Percentiles rank a stretch among this genome's conserved stretches.
These are phyloP conservation scores for Solea senegalensis DNA, from an alignment of 2,113 vertebrate species.

Conservation along the genomic window DNA sequence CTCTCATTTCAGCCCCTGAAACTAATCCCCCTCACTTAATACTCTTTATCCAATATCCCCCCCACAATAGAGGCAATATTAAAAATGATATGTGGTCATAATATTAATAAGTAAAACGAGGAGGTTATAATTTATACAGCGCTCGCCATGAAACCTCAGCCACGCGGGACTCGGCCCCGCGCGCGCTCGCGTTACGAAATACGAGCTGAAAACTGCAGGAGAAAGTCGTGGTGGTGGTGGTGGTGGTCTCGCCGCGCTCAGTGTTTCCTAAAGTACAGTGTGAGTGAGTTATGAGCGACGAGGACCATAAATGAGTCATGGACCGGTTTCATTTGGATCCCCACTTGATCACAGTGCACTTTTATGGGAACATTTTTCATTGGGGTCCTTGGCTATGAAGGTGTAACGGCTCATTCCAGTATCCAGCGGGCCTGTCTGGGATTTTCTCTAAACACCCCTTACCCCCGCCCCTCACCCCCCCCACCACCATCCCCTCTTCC, in stretches of 20 bases:
- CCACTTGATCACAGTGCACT: conserved; percentile 10
- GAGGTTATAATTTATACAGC: neutral
- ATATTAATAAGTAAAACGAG: neutral
- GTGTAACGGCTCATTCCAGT: conserved; percentile 23
- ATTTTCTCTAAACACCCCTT: neutral
- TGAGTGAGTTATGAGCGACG: conserved; percentile 25
- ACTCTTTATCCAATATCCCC: neutral
- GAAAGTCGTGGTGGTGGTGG: neutral
- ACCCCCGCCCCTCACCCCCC: neutral
- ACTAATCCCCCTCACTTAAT: neutral
- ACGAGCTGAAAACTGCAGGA: conserved; percentile 11
- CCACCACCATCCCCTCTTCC: neutral
- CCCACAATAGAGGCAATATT: neutral
- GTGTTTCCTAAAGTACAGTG: conserved; percentile 11
- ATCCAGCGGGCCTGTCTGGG: conserved; percentile 9
- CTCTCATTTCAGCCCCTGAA: neutral
- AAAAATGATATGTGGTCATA: conserved; percentile 11
- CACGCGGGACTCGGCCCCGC: neutral
- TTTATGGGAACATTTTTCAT: conserved; percentile 51
- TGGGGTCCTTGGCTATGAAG: conserved; percentile 19
- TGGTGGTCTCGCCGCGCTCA: neutral
- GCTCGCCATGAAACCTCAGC: neutral
- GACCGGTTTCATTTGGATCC: conserved; percentile 52
- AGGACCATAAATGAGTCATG: conserved; percentile 38
- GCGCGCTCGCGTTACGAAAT: neutral